Base-by-base conservation (phyloP, 2,113 vertebrate species). In the Urocynchramus pylzowi region DNA sequence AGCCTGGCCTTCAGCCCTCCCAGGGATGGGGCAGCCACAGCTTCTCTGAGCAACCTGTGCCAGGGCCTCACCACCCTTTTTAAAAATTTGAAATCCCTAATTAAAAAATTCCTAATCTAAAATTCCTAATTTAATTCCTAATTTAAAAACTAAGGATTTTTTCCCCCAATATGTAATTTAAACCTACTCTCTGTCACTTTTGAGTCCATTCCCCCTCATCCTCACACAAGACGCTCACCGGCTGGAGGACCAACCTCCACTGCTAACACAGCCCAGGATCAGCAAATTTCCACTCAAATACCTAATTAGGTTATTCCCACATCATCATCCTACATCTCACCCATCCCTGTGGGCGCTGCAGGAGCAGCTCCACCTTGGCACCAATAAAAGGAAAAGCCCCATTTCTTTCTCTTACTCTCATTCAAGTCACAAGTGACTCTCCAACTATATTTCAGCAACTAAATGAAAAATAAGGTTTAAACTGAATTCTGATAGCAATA, bases 391-490 rank as follows among this genome's bases (percentile, higher is more conserved):
- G 39, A 41, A 89, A 92, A 87, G 26, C 44, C 26, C 31, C 39
- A 16, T 85, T 87, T 67, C 87, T 77, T 68, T 44, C 67, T 71
- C 42, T 68, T 23, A 5, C 4, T 16, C 88, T 94, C 65, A 37
- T 33, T 71, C 74, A 83, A 93, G 79, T 70, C 83, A 94, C 82
- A 57, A 63, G 79, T 42, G 91, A 73, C 77, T 87, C 85, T 96
- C 76, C 90, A 82, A 93, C 92, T 88, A 24, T 67, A 94, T 96
- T 96, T 91, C 90, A 92, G 93, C 78, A 90, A 94, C 70, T 90
- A 95, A 94, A 96, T 96, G 92, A 96, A 94, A 94, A 94, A 79
- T 84, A 94, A 92, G 94, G 89, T 89, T 95, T 93, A 84, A 96
- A 84, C 54, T 93, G 90, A 90, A 95, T 91, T 85, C 85, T 96